Conservation (phyloP, 2,888 invertebrate genomes). For the Mythimna pallens region DNA sequence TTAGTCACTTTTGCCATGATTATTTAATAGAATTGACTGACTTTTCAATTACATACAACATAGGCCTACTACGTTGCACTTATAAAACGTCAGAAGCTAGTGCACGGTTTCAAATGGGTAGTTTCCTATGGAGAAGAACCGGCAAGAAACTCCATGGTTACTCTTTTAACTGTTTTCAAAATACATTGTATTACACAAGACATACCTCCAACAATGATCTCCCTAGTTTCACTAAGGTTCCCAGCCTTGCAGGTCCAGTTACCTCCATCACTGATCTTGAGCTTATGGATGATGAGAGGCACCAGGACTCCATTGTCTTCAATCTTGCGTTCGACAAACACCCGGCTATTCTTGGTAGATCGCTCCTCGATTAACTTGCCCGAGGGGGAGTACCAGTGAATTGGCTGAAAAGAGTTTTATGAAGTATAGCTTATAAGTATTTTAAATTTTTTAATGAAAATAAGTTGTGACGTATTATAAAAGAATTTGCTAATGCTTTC, state of each 20-base stretch:
- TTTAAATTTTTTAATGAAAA: neutral
- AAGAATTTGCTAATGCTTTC: neutral
- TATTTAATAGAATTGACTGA: neutral
- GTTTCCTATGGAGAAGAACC: no score
- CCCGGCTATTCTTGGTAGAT: slow-evolving; percentile 76
- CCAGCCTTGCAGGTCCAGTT: slow-evolving; percentile 87
- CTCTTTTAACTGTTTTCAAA: neutral
- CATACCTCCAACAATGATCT: slow-evolving; percentile 83
- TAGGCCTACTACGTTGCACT: no score
- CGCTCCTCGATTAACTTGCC: slow-evolving; percentile 74
- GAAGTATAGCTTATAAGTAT: no score
- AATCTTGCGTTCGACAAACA: slow-evolving; percentile 77
- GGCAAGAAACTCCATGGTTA: no score
- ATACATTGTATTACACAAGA: neutral
- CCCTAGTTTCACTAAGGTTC: slow-evolving; percentile 76
- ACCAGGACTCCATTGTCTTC: slow-evolving; percentile 66
- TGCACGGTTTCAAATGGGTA: no score
- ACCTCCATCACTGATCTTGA: slow-evolving; percentile 79
- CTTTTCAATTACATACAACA: no score
- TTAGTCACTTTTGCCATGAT: neutral
- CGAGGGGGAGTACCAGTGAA: slow-evolving; percentile 81
- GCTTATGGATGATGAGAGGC: slow-evolving; percentile 79
- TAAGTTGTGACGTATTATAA: neutral
- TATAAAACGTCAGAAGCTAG: no score
- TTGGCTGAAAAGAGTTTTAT: slow-evolving; percentile 71